Percentiles rank a stretch among this genome's conserved stretches.
Conservation (phyloP, 2,797 vertebrate species). For the Liasis olivaceus region DNA sequence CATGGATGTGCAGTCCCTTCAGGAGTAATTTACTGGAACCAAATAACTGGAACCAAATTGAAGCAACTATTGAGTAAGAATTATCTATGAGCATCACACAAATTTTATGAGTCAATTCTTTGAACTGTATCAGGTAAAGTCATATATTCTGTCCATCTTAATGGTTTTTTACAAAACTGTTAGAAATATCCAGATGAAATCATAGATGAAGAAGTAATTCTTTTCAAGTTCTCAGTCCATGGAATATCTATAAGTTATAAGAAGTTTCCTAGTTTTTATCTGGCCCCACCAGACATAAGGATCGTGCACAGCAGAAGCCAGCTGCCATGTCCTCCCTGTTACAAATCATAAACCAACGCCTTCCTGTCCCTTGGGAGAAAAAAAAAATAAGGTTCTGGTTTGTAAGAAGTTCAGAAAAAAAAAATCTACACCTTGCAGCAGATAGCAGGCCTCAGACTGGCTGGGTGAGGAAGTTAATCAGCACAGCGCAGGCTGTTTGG, state of each 20-base stretch:
- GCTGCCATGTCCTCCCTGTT: constrained; percentile 41
- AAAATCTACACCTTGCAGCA: constrained; percentile 58
- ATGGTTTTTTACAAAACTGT: neutral
- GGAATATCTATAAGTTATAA: constrained; percentile 18
- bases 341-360: constrained; percentile 61
- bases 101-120: neutral
- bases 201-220: neutral
- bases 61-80: neutral
- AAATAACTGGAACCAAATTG: neutral
- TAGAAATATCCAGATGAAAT: neutral
- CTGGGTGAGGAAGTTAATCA: constrained; percentile 75
- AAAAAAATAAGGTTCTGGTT: constrained; percentile 60
- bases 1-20: no score
- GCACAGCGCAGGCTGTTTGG: constrained; percentile 68
- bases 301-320: constrained; percentile 28
- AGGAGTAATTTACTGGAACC: neutral
- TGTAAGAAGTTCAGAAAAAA: constrained; percentile 54
- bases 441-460: constrained; percentile 56
- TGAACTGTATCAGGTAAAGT: neutral
- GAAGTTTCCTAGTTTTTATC: constrained; percentile 67
- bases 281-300: constrained; percentile 41
- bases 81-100: neutral
- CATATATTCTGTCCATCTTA: neutral
- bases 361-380: constrained; percentile 64
- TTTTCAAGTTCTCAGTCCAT: constrained; percentile 1